Base-by-base conservation (phyloP, 92 coral and sea anemone genomes). In the Epizoanthus stellaris region DNA sequence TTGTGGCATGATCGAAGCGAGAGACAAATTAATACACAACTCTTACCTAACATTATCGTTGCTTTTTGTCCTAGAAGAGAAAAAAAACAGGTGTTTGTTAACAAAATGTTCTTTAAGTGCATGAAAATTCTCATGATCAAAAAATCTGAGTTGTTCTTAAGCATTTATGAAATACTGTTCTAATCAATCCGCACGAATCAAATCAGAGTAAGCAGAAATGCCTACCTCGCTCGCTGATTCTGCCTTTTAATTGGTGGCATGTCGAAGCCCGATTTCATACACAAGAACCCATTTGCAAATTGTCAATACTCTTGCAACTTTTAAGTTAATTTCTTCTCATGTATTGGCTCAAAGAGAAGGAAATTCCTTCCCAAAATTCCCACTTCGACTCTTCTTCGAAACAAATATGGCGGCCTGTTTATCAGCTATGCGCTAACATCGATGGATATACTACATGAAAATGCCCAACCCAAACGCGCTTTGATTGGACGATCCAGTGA, bases 321-420 rank as follows among this genome's bases (percentile, higher is more conserved):
- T 76, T 19, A 36, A 39, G 47, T 13, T 59, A 53, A 39, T 59
- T 59, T 59, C 68, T 36, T 17, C 54, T n/a, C 68, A 57, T 30
- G 39, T 40, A 76, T 34, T 21, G 67, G 43, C 30, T 23, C 23
- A 30, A 25, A 76, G 43, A 25, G 6, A 38, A 57, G 11, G 30
- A 59, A 59, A 23, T 76, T 60, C 36, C 53, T 57, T 34, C 52
- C 39, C 54, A 76, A 76, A 59, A 56, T 47, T 30, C 60, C 67
- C 60, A 59, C 81, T 58, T 57, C 81, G 5, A 59, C 81, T 76
- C 61, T 59, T 59, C 81, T 14, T 5, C 8, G 67, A 76, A 76
- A 76, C 81, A 76, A 76, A 76, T 59, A 76, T 76, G 81, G 81
- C 81, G 81, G 81, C 69, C 67, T 76, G 81, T 76, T 76, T 76